These are phyloP conservation scores for Tragelaphus imberbis DNA, from an alignment of 2,113 vertebrate genomes.

Conservation along the genomic window DNA sequence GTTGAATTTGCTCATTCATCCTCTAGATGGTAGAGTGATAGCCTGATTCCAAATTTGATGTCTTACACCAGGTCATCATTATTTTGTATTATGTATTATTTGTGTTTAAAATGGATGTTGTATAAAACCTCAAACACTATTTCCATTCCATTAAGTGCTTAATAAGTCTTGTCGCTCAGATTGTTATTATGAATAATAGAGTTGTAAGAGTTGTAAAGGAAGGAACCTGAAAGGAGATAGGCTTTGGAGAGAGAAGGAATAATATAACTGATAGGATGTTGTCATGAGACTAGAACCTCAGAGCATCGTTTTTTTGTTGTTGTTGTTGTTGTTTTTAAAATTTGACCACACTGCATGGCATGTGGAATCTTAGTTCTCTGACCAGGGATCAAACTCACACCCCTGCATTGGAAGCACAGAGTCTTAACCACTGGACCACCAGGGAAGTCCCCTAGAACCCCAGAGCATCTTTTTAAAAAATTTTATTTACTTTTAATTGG, in stretches of 20 bases:
- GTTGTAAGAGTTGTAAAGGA: conserved; percentile 41
- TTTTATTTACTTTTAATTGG: neutral
- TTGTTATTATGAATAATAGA: conserved; percentile 53
- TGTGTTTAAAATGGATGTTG: conserved; percentile 44
- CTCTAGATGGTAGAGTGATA: neutral
- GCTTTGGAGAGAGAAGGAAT: conserved; percentile 3
- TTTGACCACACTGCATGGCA: neutral
- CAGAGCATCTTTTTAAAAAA: neutral
- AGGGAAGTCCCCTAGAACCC: neutral
- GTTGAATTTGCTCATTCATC: neutral
- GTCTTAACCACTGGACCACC: neutral
- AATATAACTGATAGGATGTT: neutral
- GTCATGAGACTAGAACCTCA: neutral
- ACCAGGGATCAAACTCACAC: neutral
- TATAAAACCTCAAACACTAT: conserved; percentile 49
- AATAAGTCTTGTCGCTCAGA: conserved; percentile 30
- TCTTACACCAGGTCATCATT: neutral
- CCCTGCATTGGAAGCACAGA: neutral
- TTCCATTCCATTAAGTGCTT: conserved; percentile 53
- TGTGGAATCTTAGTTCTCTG: neutral
- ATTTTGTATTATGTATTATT: conserved; percentile 37
- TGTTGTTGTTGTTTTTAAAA: neutral
- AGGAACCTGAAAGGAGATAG: conserved; percentile 23
- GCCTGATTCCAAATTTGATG: conserved; percentile 7
- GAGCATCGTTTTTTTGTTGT: neutral